Evolutionary conservation across 1,140 invertebrate genomes (phyloP), one percentile per base, ranked within the genome.

Genomic region (Amyelois transitella): DNA sequence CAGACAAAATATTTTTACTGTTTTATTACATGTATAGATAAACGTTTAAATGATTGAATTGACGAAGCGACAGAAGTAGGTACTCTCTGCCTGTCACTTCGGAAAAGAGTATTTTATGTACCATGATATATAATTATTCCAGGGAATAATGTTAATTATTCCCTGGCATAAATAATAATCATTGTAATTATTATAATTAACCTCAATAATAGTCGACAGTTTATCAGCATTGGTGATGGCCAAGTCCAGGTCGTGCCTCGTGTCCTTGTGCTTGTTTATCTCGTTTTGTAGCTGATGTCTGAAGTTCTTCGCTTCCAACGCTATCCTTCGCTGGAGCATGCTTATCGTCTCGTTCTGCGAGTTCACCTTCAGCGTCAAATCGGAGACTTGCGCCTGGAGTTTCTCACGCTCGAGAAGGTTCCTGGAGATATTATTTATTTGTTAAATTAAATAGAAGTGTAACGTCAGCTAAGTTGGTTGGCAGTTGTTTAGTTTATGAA

Each of bases 361-460:
- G 53, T 91, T 84, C 10, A 94, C 86, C 60, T 90, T 91, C n/a
- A 89, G 77, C 55, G 91, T 91, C 53, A 94, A 76, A 12, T 92
- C 91, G 7, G 90, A 81, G 12, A 95, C 79, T 77, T 93, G 90
- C 8, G 90, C 81, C 62, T 92, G 90, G 4, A 95, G 81, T 69
- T 93, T 93, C 63, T 95, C 93, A 21, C 94, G 89, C 60, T 94
- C 94, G 18, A 90, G 88, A 4, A 95, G 89, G 69, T 94, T 93
- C 62, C 92, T 91, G 28, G 1, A 72, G 32, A 28, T 2, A 14
- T 4, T 14, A 1, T 4, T 38, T 14, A 38, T 3, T 14, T 14
- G 1, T 14, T 2, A 8, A 14, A 38, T 4, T 10, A 6, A 32
- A 2, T 10, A 12, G 12, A 4, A 32, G 8, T 6, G 4, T 47